These are phyloP conservation scores for Hydrotaea diabolus DNA, from an alignment of 2,888 invertebrate species.

Conservation along the genomic window DNA sequence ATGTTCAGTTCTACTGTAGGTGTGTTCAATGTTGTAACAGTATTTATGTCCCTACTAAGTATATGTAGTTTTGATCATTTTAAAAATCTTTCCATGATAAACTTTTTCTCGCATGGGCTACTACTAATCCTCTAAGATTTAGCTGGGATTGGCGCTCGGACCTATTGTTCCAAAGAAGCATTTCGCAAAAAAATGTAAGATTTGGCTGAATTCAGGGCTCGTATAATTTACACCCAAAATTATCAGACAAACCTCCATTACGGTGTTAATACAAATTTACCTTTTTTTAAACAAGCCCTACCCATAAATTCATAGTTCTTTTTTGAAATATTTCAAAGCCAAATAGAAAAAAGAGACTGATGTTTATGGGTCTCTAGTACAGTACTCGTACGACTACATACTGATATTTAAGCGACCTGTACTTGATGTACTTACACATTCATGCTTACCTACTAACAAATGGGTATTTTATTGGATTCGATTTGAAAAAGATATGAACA, in stretches of 20 bases:
- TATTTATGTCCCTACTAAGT: too few relatives aligned
- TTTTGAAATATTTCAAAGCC: neutral
- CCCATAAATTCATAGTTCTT: slow-evolving; percentile 28
- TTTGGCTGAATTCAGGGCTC: too few relatives aligned
- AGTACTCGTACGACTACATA: neutral
- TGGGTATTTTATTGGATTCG: slow-evolving; percentile 7
- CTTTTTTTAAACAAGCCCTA: slow-evolving; percentile 44
- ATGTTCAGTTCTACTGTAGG: too few relatives aligned
- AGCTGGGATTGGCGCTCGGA: too few relatives aligned
- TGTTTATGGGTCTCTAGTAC: neutral
- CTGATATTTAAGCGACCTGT: neutral
- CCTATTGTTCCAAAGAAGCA: too few relatives aligned
- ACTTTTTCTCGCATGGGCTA: too few relatives aligned
- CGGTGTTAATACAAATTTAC: neutral
- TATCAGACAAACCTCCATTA: slow-evolving; percentile 41
- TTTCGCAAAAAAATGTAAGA: too few relatives aligned
- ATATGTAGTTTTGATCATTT: too few relatives aligned
- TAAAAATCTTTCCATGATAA: too few relatives aligned
- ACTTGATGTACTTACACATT: neutral
- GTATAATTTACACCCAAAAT: neutral
- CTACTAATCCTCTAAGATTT: too few relatives aligned
- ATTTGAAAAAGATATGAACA: slow-evolving; percentile 22
- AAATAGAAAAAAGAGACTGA: slow-evolving; percentile 1
- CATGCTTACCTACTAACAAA: neutral
- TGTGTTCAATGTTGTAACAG: too few relatives aligned